Evolutionary conservation across 2,888 invertebrate species (phyloP).

Genomic region (Heliconius ismenius): DNA sequence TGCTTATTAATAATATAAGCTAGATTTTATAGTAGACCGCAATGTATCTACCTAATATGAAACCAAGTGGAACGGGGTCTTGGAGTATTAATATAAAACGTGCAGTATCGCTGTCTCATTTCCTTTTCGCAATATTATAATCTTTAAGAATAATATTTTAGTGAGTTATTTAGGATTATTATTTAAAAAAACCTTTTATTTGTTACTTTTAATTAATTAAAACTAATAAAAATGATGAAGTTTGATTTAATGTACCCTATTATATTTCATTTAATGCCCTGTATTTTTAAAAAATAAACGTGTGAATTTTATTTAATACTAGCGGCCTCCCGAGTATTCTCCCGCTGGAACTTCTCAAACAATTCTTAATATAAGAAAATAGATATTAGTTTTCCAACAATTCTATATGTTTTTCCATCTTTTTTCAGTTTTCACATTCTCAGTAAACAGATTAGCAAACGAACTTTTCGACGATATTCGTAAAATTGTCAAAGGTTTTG

Average conservation of each 20-base stretch:
- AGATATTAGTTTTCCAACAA: neutral
- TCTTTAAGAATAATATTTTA: neutral
- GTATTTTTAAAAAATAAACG: neutral
- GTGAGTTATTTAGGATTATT: neutral
- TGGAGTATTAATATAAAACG: constrained; percentile 10
- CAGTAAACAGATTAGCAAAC: neutral
- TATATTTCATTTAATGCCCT: neutral
- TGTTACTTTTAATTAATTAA: neutral
- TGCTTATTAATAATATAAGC: neutral
- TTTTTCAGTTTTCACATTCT: neutral
- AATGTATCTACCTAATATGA: neutral
- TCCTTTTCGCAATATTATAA: constrained; percentile 4
- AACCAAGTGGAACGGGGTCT: neutral
- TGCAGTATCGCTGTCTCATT: neutral
- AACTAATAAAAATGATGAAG: neutral
- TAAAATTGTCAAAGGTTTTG: neutral
- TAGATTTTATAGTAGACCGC: neutral
- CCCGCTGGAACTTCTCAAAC: too few species aligned
- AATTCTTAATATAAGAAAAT: too few species aligned
- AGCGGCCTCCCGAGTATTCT: too few species aligned
- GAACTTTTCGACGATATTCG: neutral
- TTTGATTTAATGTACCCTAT: neutral
- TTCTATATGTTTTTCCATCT: neutral
- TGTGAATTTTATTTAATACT: neutral
- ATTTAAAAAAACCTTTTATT: neutral